A percentile compares a stretch with the other conserved stretches of the same genome.
These are phyloP conservation scores for Cyanistes caeruleus DNA, from an alignment of 2,113 vertebrate genomes.

Conservation along the genomic window DNA sequence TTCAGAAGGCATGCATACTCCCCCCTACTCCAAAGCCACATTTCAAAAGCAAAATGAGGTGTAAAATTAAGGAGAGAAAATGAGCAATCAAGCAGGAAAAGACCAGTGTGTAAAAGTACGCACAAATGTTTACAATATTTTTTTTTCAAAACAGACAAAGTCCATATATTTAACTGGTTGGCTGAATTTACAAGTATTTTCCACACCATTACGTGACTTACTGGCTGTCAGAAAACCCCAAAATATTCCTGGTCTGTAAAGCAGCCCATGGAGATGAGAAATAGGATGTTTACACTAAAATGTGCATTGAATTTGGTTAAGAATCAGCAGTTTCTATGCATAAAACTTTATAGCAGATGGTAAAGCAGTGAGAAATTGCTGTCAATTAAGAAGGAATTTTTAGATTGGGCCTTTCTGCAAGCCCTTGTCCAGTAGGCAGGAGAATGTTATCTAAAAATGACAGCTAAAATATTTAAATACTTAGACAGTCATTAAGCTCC, in stretches of 20 bases:
- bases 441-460: not conserved
- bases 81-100: not conserved
- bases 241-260: not conserved
- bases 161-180: not conserved
- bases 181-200: not conserved
- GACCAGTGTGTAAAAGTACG: accelerated
- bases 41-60: not conserved
- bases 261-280: not conserved
- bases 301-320: not conserved
- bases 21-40: not conserved
- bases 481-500: not conserved
- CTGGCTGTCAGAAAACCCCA: not conserved
- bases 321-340: not conserved
- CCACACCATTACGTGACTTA: not conserved
- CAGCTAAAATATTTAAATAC: not conserved
- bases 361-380: not conserved
- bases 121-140: not conserved
- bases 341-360: not conserved
- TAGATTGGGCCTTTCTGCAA: not conserved
- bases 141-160: not conserved
- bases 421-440: not conserved
- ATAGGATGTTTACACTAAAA: not conserved
- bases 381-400: not conserved
- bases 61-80: not conserved
- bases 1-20: not conserved